phyloP scores from a whole-genome alignment of 2,888 invertebrate species.

The Perdita meconis region DNA sequence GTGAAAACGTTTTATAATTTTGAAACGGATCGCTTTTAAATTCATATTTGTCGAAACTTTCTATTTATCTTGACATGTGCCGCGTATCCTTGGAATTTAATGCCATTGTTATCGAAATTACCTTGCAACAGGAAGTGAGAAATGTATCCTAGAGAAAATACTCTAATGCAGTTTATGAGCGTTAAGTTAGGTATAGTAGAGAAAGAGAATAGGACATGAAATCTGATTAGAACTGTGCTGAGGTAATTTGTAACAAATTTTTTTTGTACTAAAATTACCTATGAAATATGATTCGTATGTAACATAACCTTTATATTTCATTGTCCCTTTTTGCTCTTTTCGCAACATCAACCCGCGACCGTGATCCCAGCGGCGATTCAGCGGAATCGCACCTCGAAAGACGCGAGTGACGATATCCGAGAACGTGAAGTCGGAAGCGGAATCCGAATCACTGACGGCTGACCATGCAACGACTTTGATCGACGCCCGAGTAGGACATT shows the following conservation, averaged over 20 bases:
- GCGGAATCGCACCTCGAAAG: too few relatives aligned
- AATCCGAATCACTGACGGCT: too few relatives aligned
- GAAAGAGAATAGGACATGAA: not conserved
- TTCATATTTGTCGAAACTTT: not conserved
- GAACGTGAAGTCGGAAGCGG: too few relatives aligned
- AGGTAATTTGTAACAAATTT: not conserved
- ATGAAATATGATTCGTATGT: too few relatives aligned
- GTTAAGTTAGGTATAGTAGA: not conserved
- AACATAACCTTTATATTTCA: too few relatives aligned
- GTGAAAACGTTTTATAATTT: slow-evolving; percentile 3
- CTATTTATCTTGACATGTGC: not conserved
- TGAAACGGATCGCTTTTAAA: slow-evolving; percentile 3
- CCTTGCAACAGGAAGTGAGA: not conserved
- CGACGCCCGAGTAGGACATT: too few relatives aligned
- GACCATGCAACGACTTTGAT: too few relatives aligned
- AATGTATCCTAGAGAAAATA: not conserved
- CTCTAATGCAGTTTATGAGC: not conserved
- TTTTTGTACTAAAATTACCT: not conserved
- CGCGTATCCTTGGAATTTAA: not conserved
- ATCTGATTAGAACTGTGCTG: not conserved
- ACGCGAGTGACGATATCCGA: too few relatives aligned
- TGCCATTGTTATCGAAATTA: slow-evolving; percentile 5
- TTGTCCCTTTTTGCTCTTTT: too few relatives aligned
- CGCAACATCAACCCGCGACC: too few relatives aligned
- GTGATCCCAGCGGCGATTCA: too few relatives aligned